Evolutionary conservation across 1,140 invertebrate species (phyloP), one percentile per base, ranked within the genome.

Genomic region (Penaeus chinensis): DNA sequence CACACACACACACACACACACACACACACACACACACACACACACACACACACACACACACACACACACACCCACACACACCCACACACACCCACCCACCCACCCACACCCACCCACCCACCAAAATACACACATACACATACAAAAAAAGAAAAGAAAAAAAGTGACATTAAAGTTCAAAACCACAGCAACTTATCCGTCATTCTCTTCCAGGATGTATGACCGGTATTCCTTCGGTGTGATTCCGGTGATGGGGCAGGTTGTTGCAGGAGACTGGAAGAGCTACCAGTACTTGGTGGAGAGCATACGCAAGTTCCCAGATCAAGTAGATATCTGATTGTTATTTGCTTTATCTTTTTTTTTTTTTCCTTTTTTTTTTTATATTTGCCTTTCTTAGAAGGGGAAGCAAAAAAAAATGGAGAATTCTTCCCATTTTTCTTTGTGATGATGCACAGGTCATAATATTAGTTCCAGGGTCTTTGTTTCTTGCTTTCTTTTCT

Each of bases 271-370:
- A 3, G 96, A 99, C 93, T 99, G 97, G 96, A 95, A 98, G 90
- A 96, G 98, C 20, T 99, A 99, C 93, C 96, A 99, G 92, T 99
- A 99, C 93, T 94, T 99, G 54, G 98, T 99, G 0, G 98, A 99
- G 93, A 99, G 98, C 93, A 99, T 99, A 89, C 93, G 98, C 83
- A 95, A 96, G 91, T 99, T 99, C 93, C 99, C 98, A n/a, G 95
- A 96, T 91, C 96, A 97, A 94, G 96, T 96, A 92, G 90, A 76
- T 69, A 20, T 66, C 42, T 13, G 32, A 47, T 84, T 13, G 4
- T n/a, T 80, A n/a, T n/a, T n/a, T 19, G 18, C 32, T 77, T 20
- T n/a, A 2, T 20, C 27, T 19, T 32, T 2, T 82, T 82, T 37
- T 19, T 81, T 27, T 82, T 32, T 63, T 37, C 18, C 4, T 63